Percentiles rank a stretch among this genome's conserved stretches.
Conservation (phyloP, 2,113 vertebrate species). For the Cebidichthys violaceus region DNA sequence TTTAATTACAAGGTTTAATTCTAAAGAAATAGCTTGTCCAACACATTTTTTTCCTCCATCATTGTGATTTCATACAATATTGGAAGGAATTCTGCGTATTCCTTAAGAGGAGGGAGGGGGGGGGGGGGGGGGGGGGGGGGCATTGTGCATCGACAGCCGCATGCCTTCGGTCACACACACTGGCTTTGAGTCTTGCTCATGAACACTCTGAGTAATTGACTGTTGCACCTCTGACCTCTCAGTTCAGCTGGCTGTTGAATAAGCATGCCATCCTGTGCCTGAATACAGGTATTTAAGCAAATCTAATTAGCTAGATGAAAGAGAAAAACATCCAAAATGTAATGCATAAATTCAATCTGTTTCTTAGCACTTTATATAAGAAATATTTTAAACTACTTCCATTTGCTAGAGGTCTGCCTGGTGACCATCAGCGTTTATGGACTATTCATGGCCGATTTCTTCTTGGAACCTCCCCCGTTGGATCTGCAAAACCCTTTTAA, state of each 20-base stretch:
- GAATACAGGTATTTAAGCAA: neutral
- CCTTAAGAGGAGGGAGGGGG: too few species aligned
- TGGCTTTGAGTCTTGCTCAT: neutral
- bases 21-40: neutral
- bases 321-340: neutral
- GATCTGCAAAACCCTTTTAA: constrained; percentile 52
- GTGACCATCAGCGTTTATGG: constrained; percentile 48
- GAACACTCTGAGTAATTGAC: neutral
- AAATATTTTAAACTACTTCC: neutral
- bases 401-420: constrained; percentile 37
- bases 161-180: constrained; percentile 5
- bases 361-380: neutral
- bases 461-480: constrained; percentile 20
- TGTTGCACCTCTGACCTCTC: constrained; percentile 1
- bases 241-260: neutral
- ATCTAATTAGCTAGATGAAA: neutral
- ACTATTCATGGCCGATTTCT: constrained; percentile 30
- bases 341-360: neutral
- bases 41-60: neutral
- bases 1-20: neutral
- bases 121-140: too few species aligned
- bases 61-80: neutral
- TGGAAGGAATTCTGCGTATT: neutral
- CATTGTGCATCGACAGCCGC: neutral
- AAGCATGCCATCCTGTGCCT: neutral